Evolutionary conservation across 2,797 vertebrate genomes (phyloP).

Genomic region (Bovichtus variegatus): DNA sequence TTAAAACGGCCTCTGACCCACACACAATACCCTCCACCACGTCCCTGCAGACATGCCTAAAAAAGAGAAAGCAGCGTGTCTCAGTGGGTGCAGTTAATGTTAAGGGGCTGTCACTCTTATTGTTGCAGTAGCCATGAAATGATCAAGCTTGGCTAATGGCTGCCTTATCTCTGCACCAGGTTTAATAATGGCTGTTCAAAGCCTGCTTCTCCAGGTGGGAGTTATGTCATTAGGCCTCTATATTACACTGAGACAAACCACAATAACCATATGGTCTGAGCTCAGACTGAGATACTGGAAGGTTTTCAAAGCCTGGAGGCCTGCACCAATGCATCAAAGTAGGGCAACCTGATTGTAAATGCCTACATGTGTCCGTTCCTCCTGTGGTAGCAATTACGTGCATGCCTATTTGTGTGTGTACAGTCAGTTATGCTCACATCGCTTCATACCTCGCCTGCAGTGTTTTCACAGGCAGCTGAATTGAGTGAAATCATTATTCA

Average conservation of each 20-base stretch:
- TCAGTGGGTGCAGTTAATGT: slow-evolving; percentile 49
- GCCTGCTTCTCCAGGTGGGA: slow-evolving; percentile 74
- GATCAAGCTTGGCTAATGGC: slow-evolving; percentile 74
- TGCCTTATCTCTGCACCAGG: slow-evolving; percentile 76
- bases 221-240: slow-evolving; percentile 71
- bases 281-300: slow-evolving; percentile 52
- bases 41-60: slow-evolving; percentile 55
- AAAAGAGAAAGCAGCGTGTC: slow-evolving; percentile 48
- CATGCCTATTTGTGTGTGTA: slow-evolving; percentile 45
- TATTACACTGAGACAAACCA: slow-evolving; percentile 70
- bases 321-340: slow-evolving; percentile 62
- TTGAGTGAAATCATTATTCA: slow-evolving; percentile 50
- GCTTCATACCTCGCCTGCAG: slow-evolving; percentile 56
- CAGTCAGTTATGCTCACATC: slow-evolving; percentile 37
- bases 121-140: slow-evolving; percentile 78
- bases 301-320: slow-evolving; percentile 63
- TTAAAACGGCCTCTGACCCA: slow-evolving; percentile 76
- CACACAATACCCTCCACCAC: slow-evolving; percentile 59
- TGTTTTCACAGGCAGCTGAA: slow-evolving; percentile 68
- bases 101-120: slow-evolving; percentile 60
- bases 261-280: slow-evolving; percentile 65
- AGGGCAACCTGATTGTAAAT: slow-evolving; percentile 71
- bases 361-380: slow-evolving; percentile 66
- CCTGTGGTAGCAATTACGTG: slow-evolving; percentile 60
- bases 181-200: slow-evolving; percentile 73